A percentile compares a stretch with the other conserved stretches of the same genome.
phyloP scores from a whole-genome alignment of 2,797 vertebrate species.

The Chelon labrosus region DNA sequence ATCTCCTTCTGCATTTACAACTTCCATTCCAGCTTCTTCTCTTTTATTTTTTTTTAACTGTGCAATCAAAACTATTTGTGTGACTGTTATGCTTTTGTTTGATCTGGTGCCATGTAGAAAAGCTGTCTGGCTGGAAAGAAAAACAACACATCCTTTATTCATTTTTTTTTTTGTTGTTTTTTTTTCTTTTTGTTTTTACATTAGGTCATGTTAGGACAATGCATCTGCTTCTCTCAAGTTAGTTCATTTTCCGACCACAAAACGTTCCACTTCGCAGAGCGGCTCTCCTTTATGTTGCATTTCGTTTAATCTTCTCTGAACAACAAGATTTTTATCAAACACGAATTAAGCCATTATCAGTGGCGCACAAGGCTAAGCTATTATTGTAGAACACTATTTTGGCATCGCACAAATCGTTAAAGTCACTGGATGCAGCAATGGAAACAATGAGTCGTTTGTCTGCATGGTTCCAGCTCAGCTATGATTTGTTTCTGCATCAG shows the following conservation, averaged over 20 bases:
- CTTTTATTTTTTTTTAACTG: constrained; percentile 32
- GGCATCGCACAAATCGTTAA: constrained; percentile 2
- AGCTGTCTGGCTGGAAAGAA: constrained; percentile 34
- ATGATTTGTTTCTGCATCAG: background rate
- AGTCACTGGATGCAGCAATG: background rate
- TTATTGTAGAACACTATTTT: constrained; percentile 8
- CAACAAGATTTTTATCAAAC: constrained; percentile 23
- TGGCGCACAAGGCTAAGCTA: constrained; percentile 2
- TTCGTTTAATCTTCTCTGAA: constrained; percentile 28
- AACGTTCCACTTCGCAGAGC: constrained; percentile 21
- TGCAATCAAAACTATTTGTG: constrained; percentile 48
- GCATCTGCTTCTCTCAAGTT: constrained; percentile 11
- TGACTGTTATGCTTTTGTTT: constrained; percentile 25
- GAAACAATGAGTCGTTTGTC: background rate
- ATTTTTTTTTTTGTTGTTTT: constrained; percentile 9
- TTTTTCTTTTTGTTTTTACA: constrained; percentile 23
- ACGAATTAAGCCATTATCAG: constrained; percentile 14
- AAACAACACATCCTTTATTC: constrained; percentile 2
- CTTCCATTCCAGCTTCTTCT: constrained; percentile 24
- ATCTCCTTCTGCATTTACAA: constrained; percentile 26
- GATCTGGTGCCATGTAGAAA: constrained; percentile 27
- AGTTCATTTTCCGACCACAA: constrained; percentile 33
- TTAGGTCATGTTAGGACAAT: constrained; percentile 39
- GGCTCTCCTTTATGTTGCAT: constrained; percentile 15
- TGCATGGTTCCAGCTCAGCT: background rate